Conservation (phyloP, 35 echinoderm and acorn worm genomes). For the Anneissia japonica region DNA sequence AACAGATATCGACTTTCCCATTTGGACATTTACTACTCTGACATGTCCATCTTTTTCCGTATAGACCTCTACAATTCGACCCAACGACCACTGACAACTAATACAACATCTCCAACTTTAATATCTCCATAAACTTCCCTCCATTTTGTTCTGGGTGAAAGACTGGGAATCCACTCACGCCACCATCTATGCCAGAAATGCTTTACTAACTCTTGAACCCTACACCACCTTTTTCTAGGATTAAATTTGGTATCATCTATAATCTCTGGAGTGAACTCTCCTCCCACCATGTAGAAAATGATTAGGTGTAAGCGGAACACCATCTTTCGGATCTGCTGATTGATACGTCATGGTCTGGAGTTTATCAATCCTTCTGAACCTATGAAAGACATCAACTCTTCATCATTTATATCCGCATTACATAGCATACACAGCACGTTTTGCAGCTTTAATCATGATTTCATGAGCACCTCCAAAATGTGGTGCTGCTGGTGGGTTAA, state of each 20-base stretch:
- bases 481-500: background rate
- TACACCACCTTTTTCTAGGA: conserved; percentile 1
- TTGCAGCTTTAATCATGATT: conserved; percentile 16
- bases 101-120: no score
- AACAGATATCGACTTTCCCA: no score
- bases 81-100: no score
- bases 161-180: background rate
- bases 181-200: conserved; percentile 3
- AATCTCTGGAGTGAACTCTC: background rate
- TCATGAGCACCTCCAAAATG: conserved; percentile 39
- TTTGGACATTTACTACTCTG: no score
- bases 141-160: no score
- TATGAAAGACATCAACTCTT: conserved; percentile 16
- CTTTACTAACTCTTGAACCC: conserved; percentile 3
- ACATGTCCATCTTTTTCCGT: no score
- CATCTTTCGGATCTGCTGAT: background rate
- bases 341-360: background rate
- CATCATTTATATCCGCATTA: conserved; percentile 17
- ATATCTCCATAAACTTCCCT: no score
- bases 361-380: background rate
- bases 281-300: conserved; percentile 19
- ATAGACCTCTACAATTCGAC: no score
- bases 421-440: conserved; percentile 16
- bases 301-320: background rate
- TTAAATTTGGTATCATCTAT: background rate